Base-by-base conservation (phyloP, 1,140 invertebrate genomes). In the Homarus americanus region DNA sequence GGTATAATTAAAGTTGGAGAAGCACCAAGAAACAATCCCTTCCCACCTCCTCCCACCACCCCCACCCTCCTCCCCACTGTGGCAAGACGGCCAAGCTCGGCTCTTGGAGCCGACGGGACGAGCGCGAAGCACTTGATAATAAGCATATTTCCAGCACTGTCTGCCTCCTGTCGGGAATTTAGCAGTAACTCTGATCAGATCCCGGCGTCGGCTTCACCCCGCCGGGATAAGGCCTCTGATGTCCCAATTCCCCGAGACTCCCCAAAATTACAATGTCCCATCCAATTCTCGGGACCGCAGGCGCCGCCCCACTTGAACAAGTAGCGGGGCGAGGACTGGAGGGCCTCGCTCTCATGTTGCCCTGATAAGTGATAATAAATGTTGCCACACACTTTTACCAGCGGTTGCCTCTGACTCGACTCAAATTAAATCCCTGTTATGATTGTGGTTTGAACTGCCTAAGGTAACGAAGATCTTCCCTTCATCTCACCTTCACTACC, bases 201-300 rank as follows among this genome's bases (percentile, higher is more conserved):
- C 88, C 88, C 41, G 41, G 80, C 88, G 79, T 83, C 80, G 88
- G 80, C 88, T 90, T 90, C 80, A 90, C 79, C 88, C 88, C 69
- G 82, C 69, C 80, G 66, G 88, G 88, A 90, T 90, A 90, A 90
- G 88, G 80, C 88, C 88, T 75, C 88, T 90, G 88, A 90, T 90
- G 88, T 83, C 82, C 88, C 88, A 90, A 76, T 90, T 90, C 87
- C 40, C 87, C 80, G 34, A 82, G 88, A 90, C 88, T 83, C 72
- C 88, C 87, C 80, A 90, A 90, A 90, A 90, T 90, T 90, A 90
- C 88, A 90, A 90, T 90, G 88, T 90, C 69, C 88, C 88, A 90
- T 83, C 88, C 88, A 90, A 90, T 90, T 90, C 88, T 75, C 38
- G 80, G 88, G 82, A 83, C 72, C 88, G 36, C 88, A 84, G 80